A percentile compares a stretch with the other conserved stretches of the same genome.
Evolutionary conservation across 1,140 invertebrate species (phyloP).

Genomic region (Arion vulgaris): DNA sequence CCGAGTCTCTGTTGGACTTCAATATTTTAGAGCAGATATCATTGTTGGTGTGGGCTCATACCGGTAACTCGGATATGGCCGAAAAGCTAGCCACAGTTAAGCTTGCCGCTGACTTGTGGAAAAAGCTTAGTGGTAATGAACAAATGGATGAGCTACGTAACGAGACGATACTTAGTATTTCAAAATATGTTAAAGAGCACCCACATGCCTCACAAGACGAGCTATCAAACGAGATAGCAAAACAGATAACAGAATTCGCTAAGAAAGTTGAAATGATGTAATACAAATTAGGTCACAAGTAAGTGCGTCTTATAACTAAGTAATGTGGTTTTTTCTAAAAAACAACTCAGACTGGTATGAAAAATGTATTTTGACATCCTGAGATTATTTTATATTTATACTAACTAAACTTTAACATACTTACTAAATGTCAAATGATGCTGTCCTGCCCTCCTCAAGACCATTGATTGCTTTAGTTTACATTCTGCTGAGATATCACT

Average conservation of each 20-base stretch:
- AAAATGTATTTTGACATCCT: no score
- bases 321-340: no score
- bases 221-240: slow-evolving; percentile 50
- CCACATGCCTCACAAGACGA: slow-evolving; percentile 60
- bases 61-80: slow-evolving; percentile 43
- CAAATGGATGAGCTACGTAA: slow-evolving; percentile 55
- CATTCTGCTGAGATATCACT: no score
- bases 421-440: no score
- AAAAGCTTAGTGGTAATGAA: slow-evolving; percentile 51
- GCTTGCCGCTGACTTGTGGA: slow-evolving; percentile 52
- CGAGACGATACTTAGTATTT: slow-evolving; percentile 54
- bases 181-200: slow-evolving; percentile 57
- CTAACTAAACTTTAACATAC: no score
- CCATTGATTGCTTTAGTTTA: no score
- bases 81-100: slow-evolving; percentile 44
- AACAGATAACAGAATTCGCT: slow-evolving; percentile 53
- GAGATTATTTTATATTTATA: no score
- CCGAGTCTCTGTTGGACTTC: slow-evolving; percentile 36
- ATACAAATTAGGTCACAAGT: neutral
- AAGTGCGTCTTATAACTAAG: neutral
- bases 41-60: slow-evolving; percentile 46
- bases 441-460: no score
- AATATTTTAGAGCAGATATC: slow-evolving; percentile 53
- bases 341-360: no score
- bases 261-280: slow-evolving; percentile 54